Conservation (phyloP, 2,888 invertebrate species). For the Notodonta ziczac region DNA sequence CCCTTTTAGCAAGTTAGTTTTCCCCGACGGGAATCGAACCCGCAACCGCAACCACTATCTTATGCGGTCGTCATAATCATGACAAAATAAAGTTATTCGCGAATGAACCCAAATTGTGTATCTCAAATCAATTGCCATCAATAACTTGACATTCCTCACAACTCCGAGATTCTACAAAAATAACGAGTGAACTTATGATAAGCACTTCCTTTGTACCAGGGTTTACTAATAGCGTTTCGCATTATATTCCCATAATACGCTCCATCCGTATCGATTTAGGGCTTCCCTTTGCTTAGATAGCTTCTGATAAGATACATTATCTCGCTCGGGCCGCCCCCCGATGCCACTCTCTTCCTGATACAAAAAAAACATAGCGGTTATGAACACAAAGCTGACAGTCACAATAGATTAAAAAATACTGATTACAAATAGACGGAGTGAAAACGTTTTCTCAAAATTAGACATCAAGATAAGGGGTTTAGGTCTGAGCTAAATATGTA, state of each 20-base stretch:
- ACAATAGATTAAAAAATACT: background rate
- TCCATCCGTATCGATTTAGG: constrained; percentile 64
- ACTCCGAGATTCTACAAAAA: background rate
- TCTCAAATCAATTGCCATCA: too few species aligned
- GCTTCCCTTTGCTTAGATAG: constrained; percentile 63
- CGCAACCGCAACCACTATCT: too few species aligned
- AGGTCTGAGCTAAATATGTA: too few species aligned
- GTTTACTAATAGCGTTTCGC: constrained; percentile 29
- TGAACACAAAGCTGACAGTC: constrained; percentile 11
- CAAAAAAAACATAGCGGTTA: constrained; percentile 31
- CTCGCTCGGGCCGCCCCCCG: constrained; percentile 53
- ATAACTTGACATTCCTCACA: constrained; percentile 13
- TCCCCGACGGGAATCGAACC: too few species aligned
- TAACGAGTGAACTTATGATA: constrained; percentile 15
- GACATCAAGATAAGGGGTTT: too few species aligned
- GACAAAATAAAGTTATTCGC: too few species aligned
- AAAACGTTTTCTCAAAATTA: too few species aligned
- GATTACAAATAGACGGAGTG: background rate
- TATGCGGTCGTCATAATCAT: too few species aligned
- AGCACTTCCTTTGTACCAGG: constrained; percentile 19
- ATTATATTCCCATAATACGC: constrained; percentile 39
- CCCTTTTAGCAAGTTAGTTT: too few species aligned
- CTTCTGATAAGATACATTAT: constrained; percentile 75
- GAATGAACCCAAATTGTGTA: too few species aligned
- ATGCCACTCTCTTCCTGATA: constrained; percentile 50